phyloP scores from a whole-genome alignment of 2,797 vertebrate genomes.

The Emydoidea blandingii region DNA sequence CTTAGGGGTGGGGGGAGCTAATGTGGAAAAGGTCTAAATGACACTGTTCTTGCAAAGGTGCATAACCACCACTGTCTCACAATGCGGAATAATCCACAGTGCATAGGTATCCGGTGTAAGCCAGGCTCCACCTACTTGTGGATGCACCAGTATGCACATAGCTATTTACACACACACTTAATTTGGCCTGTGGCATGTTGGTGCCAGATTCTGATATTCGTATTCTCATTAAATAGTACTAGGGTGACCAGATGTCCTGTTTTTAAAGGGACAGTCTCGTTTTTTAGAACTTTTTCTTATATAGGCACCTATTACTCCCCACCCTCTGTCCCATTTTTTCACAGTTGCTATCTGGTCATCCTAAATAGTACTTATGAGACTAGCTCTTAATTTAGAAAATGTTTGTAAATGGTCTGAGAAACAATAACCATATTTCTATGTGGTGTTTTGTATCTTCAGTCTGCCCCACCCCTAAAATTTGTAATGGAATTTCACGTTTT shows the following conservation, averaged over 20 bases:
- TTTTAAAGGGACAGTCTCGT: no score
- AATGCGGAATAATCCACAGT: not conserved
- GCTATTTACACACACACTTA: not conserved
- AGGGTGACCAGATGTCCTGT: no score
- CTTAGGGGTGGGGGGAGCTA: not conserved
- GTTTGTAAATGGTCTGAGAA: not conserved
- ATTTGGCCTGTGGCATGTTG: not conserved
- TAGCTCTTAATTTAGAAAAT: not conserved
- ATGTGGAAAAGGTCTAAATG: not conserved
- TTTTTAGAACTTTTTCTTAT: no score
- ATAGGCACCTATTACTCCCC: no score
- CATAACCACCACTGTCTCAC: not conserved
- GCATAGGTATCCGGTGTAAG: not conserved
- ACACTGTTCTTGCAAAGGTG: not conserved
- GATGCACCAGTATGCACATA: rapidly evolving
- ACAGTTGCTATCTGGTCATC: no score
- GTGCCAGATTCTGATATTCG: not conserved
- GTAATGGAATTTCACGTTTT: not conserved
- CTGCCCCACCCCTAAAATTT: not conserved
- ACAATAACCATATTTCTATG: not conserved
- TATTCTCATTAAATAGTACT: not conserved
- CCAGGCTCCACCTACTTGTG: no score
- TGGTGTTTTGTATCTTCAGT: not conserved
- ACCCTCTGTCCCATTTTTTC: no score
- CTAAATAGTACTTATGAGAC: not conserved